phyloP scores from a whole-genome alignment of 2,888 invertebrate genomes.

The Lottia gigantea region DNA sequence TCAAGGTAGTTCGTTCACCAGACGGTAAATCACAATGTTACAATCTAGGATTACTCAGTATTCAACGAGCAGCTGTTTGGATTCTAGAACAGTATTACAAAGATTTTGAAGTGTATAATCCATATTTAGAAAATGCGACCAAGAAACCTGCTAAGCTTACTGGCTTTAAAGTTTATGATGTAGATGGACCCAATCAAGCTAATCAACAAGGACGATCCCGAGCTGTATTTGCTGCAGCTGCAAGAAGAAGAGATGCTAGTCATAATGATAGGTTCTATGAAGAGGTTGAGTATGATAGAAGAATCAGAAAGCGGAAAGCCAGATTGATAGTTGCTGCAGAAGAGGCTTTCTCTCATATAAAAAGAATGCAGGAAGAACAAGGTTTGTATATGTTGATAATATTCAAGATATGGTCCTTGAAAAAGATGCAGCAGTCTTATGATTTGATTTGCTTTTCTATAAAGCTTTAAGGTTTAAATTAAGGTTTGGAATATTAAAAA shows the following conservation, averaged over 20 bases:
- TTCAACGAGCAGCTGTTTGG: slow-evolving; percentile 95
- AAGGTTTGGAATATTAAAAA: no score
- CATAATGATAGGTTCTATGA: slow-evolving; percentile 97
- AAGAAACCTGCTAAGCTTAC: slow-evolving; percentile 53
- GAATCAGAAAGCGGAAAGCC: slow-evolving; percentile 90
- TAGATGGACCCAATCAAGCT: slow-evolving; percentile 74
- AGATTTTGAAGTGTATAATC: slow-evolving; percentile 96
- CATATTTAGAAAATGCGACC: slow-evolving; percentile 73
- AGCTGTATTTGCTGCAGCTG: slow-evolving; percentile 75
- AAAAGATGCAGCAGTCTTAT: no score
- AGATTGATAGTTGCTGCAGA: slow-evolving; percentile 93
- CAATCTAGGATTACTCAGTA: slow-evolving; percentile 78
- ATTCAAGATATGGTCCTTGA: background rate
- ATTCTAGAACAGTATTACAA: slow-evolving; percentile 93
- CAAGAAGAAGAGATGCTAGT: slow-evolving; percentile 87
- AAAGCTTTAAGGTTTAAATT: no score
- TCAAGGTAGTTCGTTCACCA: slow-evolving; percentile 86
- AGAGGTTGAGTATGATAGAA: slow-evolving; percentile 94
- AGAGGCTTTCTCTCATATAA: slow-evolving; percentile 97
- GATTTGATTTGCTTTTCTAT: no score
- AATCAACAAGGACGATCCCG: slow-evolving; percentile 57
- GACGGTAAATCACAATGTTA: slow-evolving; percentile 92
- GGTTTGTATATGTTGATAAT: slow-evolving; percentile 59
- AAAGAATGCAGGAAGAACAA: slow-evolving; percentile 78
- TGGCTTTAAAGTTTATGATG: slow-evolving; percentile 91